These are phyloP conservation scores for Laspeyria flexula DNA, from an alignment of 2,888 invertebrate species.

Conservation along the genomic window DNA sequence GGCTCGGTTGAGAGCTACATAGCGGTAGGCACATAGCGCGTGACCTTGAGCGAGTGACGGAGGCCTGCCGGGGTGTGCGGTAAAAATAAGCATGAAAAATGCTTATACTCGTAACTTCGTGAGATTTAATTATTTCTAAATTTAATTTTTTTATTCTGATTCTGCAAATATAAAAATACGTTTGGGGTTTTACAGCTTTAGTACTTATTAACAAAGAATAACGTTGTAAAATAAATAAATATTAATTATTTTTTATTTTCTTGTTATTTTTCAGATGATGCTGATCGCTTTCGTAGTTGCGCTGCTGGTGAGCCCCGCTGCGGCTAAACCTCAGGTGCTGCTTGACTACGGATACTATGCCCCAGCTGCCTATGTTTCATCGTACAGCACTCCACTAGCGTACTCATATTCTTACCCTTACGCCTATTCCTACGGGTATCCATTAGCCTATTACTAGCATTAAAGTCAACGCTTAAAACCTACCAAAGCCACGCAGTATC, in stretches of 20 bases:
- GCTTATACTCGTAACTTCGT: too few species aligned
- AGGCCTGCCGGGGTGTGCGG: too few species aligned
- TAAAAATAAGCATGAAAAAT: too few species aligned
- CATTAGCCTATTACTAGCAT: constrained; percentile 64
- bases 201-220: too few species aligned
- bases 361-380: constrained; percentile 61
- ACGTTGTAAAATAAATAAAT: too few species aligned
- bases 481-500: constrained; percentile 14
- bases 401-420: constrained; percentile 78
- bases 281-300: constrained; percentile 59
- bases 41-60: too few species aligned
- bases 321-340: constrained; percentile 76
- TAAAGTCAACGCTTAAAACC: background rate
- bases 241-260: background rate
- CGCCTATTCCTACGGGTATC: constrained; percentile 68
- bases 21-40: too few species aligned
- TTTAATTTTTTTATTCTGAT: too few species aligned
- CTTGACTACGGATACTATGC: constrained; percentile 75
- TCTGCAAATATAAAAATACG: too few species aligned
- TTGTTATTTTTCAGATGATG: constrained; percentile 57
- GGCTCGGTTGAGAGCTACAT: too few species aligned
- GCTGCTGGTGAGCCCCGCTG: constrained; percentile 58
- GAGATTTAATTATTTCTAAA: too few species aligned
- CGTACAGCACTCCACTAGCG: constrained; percentile 67
- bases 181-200: too few species aligned